A percentile compares a stretch with the other conserved stretches of the same genome.
Conservation (phyloP, 1,140 invertebrate genomes). For the Berghia stephanieae region DNA sequence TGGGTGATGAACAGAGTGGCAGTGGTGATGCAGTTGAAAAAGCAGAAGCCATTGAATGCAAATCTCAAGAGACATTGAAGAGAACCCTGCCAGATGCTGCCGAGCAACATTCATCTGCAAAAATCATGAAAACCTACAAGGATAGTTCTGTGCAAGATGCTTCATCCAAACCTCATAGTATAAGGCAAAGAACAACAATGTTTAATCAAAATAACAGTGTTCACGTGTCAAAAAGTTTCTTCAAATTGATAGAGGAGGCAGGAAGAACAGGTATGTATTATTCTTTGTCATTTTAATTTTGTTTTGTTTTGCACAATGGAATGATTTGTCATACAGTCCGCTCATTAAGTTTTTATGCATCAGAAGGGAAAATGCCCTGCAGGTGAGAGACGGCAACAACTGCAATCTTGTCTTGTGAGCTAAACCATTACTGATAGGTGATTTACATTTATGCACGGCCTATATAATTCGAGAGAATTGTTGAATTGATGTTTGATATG, state of each 20-base stretch:
- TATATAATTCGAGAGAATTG: no score
- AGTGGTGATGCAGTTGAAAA: not conserved
- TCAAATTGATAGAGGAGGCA: conserved; percentile 25
- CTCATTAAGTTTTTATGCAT: no score
- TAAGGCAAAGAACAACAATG: conserved; percentile 13
- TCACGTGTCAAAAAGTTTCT: conserved; percentile 28
- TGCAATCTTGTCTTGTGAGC: no score
- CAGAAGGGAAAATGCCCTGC: no score
- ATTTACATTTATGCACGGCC: no score
- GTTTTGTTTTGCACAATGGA: not conserved
- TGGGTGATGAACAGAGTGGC: not conserved
- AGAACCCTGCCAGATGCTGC: conserved; percentile 1
- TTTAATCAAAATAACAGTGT: conserved; percentile 30
- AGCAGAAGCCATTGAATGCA: not conserved
- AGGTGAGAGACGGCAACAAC: no score
- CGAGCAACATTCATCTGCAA: not conserved
- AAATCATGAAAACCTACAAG: not conserved
- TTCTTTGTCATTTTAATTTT: not conserved
- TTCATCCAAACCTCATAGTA: not conserved
- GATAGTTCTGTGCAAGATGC: not conserved
- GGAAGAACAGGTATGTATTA: conserved; percentile 24
- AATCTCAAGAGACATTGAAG: not conserved
- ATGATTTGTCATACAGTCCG: no score
- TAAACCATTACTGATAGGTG: no score
- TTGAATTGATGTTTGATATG: no score